Conservation (phyloP, 2,888 invertebrate genomes). For the Meandrusa payeni region DNA sequence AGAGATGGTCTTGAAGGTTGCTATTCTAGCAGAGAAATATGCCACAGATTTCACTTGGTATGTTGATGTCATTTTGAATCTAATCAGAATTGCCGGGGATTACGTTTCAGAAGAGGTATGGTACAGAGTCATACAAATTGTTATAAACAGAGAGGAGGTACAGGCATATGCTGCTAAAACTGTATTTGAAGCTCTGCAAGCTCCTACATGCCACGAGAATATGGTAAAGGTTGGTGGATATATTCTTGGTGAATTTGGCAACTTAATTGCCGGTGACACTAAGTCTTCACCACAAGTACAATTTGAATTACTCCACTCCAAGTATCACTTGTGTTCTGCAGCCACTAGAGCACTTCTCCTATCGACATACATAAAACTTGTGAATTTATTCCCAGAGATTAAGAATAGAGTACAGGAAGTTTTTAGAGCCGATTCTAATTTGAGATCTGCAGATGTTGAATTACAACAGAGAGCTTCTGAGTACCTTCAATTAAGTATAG, state of each 20-base stretch:
- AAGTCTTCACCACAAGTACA: slow-evolving; percentile 98
- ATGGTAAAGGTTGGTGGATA: slow-evolving; percentile 99
- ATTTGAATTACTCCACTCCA: slow-evolving; percentile 98
- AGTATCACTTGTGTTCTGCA: slow-evolving; percentile 98
- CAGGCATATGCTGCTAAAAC: slow-evolving; percentile 99
- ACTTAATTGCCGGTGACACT: slow-evolving; percentile 99
- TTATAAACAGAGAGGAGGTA: slow-evolving; percentile 99
- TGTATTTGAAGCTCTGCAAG: slow-evolving; percentile 99
- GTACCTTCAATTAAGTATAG: slow-evolving; percentile 97
- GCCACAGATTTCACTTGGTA: slow-evolving; percentile 99
- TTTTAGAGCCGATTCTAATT: slow-evolving; percentile 95
- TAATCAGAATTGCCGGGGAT: slow-evolving; percentile 99
- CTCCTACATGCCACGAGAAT: slow-evolving; percentile 99
- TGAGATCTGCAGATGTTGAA: slow-evolving; percentile 98
- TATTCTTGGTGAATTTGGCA: slow-evolving; percentile 99
- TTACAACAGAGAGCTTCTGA: slow-evolving; percentile 99
- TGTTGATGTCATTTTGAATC: slow-evolving; percentile 98
- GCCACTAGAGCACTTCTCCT: slow-evolving; percentile 97
- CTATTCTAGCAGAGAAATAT: slow-evolving; percentile 99
- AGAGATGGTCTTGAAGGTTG: slow-evolving; percentile 99
- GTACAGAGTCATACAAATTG: slow-evolving; percentile 99
- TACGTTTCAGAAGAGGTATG: slow-evolving; percentile 99
- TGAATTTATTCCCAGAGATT: slow-evolving; percentile 99
- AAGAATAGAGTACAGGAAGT: slow-evolving; percentile 97
- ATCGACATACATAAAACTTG: slow-evolving; percentile 99